A percentile compares a stretch with the other conserved stretches of the same genome.
These are phyloP conservation scores for Lepidocyrtoides sp. DNA, from an alignment of 2,888 invertebrate species.

Conservation along the genomic window DNA sequence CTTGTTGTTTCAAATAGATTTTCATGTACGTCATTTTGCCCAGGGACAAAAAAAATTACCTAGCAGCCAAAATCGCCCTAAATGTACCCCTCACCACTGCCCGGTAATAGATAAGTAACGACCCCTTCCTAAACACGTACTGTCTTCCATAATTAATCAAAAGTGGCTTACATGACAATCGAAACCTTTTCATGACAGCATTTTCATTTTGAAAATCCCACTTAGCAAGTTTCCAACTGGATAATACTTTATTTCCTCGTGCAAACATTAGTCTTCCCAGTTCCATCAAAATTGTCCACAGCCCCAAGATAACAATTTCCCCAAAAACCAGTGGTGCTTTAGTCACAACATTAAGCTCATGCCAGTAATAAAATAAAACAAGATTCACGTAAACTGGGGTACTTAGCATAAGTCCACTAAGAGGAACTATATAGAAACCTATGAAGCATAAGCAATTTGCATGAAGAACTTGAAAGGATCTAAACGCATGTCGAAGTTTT, in stretches of 20 bases:
- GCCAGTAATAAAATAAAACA: constrained; percentile 35
- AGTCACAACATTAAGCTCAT: background rate
- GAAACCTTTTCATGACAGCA: constrained; percentile 51
- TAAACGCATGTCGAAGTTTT: background rate
- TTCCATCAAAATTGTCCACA: constrained; percentile 51
- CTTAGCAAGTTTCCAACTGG: constrained; percentile 26
- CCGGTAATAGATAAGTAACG: constrained; percentile 26
- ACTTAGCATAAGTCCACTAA: background rate
- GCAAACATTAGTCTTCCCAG: constrained; percentile 20
- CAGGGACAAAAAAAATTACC: too few relatives aligned
- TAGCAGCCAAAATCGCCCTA: constrained; percentile 22
- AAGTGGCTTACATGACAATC: constrained; percentile 19
- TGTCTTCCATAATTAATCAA: constrained; percentile 51
- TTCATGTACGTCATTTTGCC: too few relatives aligned
- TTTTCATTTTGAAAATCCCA: constrained; percentile 6
- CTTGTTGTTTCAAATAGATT: too few relatives aligned
- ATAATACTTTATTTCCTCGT: constrained; percentile 2
- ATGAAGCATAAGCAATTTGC: background rate
- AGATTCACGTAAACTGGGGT: background rate
- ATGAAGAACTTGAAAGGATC: constrained; percentile 29
- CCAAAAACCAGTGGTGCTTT: background rate
- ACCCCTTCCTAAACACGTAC: constrained; percentile 48
- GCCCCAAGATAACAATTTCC: background rate
- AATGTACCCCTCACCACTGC: constrained; percentile 59
- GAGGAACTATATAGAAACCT: background rate